phyloP scores from a whole-genome alignment of 2,888 invertebrate genomes.

The Plagodis dolabraria region DNA sequence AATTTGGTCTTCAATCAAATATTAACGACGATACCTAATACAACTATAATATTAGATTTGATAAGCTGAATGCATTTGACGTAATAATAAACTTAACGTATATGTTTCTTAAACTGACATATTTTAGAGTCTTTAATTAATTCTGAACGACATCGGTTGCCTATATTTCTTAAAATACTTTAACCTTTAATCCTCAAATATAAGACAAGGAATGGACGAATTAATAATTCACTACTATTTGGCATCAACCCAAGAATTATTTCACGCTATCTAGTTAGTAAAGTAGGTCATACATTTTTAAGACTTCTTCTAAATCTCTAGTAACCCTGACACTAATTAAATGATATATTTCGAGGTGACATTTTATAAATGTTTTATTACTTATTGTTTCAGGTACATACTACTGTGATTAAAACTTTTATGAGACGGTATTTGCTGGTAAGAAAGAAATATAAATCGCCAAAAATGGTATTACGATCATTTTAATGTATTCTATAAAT shows the following conservation, averaged over 20 bases:
- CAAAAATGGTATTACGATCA: background rate
- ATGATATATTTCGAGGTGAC: slow-evolving; percentile 32
- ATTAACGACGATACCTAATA: too few relatives aligned
- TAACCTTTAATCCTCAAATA: background rate
- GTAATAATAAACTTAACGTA: too few relatives aligned
- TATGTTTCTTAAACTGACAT: background rate
- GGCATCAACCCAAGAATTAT: slow-evolving; percentile 37
- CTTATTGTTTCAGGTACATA: slow-evolving; percentile 52
- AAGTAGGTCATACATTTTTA: slow-evolving; percentile 44
- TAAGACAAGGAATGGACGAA: background rate
- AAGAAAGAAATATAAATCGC: slow-evolving; percentile 5
- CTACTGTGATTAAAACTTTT: background rate
- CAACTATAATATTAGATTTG: too few relatives aligned
- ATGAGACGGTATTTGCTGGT: background rate
- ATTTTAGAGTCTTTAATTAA: slow-evolving; percentile 7
- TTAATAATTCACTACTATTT: slow-evolving; percentile 25
- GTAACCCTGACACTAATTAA: slow-evolving; percentile 49
- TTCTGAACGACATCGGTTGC: too few relatives aligned
- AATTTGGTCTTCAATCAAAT: too few relatives aligned
- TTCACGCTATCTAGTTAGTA: slow-evolving; percentile 42
- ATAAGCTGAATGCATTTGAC: too few relatives aligned
- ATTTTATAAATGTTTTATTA: slow-evolving; percentile 23
- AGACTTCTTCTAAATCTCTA: slow-evolving; percentile 4
- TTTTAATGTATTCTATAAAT: background rate
- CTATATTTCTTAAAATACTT: too few relatives aligned